Conservation (phyloP, 2,888 invertebrate genomes). For the Willowsia nigromaculata region DNA sequence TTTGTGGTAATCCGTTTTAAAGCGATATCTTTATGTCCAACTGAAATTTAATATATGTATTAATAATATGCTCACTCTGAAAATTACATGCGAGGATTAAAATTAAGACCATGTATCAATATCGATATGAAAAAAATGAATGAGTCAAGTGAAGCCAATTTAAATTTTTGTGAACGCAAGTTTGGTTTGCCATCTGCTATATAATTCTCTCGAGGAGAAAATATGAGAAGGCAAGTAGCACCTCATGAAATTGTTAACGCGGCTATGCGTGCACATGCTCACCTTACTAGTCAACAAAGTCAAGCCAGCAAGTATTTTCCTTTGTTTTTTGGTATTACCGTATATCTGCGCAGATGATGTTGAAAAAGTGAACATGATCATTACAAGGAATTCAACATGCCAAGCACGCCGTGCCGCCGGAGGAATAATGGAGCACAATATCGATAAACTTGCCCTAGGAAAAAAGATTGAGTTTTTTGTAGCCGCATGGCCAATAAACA, state of each 20-base stretch:
- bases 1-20: not conserved
- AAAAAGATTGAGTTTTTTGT: not conserved
- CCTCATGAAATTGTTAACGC: too few species aligned
- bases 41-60: not conserved
- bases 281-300: too few species aligned
- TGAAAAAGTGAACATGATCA: not conserved
- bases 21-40: not conserved
- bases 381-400: not conserved
- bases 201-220: not conserved
- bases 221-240: not conserved
- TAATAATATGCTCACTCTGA: not conserved
- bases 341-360: not conserved
- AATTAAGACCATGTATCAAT: not conserved
- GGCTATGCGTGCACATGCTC: not conserved
- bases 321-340: too few species aligned
- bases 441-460: conserved; percentile 17
- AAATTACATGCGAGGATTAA: not conserved
- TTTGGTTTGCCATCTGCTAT: conserved; percentile 8
- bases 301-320: too few species aligned
- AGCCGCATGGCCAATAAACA: not conserved
- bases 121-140: not conserved
- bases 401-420: not conserved
- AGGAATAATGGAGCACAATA: conserved; percentile 1
- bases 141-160: not conserved
- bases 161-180: not conserved